These are phyloP conservation scores for Aquatica leii DNA, from an alignment of 2,888 invertebrate genomes.

Conservation along the genomic window DNA sequence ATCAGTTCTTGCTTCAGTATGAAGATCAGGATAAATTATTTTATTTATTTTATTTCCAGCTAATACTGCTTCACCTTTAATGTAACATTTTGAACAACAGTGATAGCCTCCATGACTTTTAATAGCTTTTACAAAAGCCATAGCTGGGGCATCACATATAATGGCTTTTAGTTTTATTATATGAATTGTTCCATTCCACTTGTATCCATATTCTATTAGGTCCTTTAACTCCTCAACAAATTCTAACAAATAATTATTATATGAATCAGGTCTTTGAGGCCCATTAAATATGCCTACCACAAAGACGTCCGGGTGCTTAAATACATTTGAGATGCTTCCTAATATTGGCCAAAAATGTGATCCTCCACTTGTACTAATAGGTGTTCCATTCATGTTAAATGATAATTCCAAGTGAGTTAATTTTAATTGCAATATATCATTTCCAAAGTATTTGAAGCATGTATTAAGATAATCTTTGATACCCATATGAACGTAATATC, in stretches of 20 bases:
- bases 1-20: neutral
- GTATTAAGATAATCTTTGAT: neutral
- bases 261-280: conserved; percentile 19
- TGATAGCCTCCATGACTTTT: conserved; percentile 24
- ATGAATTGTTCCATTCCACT: conserved; percentile 14
- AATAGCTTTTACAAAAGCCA: conserved; percentile 27
- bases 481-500: neutral
- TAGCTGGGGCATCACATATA: conserved; percentile 25
- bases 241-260: conserved; percentile 18
- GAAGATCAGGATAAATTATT: neutral
- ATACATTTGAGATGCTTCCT: conserved; percentile 17
- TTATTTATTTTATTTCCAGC: neutral
- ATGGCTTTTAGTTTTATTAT: conserved; percentile 18
- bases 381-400: conserved; percentile 23
- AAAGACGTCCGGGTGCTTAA: conserved; percentile 21
- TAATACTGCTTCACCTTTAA: neutral
- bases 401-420: neutral
- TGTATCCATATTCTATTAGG: conserved; percentile 11
- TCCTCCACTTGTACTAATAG: conserved; percentile 21
- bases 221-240: conserved; percentile 22
- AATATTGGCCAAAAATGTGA: conserved; percentile 25
- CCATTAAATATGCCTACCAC: conserved; percentile 25
- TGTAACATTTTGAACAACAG: conserved; percentile 21
- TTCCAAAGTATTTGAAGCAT: neutral
- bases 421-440: neutral